phyloP scores from a whole-genome alignment of 1,140 invertebrate species.

The Drosophila tani region DNA sequence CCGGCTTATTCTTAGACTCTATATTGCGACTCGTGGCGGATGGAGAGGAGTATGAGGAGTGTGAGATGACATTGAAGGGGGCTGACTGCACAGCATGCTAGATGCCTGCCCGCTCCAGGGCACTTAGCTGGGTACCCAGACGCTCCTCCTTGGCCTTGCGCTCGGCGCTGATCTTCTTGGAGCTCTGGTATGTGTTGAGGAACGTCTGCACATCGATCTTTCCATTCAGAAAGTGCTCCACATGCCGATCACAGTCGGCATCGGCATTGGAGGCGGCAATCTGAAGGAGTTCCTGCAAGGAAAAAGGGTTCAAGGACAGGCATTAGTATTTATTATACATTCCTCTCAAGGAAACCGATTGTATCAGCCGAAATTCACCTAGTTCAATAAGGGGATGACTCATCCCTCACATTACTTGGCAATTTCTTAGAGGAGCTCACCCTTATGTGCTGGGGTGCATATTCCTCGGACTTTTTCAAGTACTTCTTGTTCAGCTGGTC shows the following conservation, averaged over 20 bases:
- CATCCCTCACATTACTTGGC: neutral
- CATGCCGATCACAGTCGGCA: conserved; percentile 90
- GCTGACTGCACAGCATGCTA: conserved; percentile 31
- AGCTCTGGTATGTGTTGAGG: conserved; percentile 89
- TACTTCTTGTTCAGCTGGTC: conserved; percentile 89
- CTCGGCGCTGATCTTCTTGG: conserved; percentile 89
- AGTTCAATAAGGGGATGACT: neutral
- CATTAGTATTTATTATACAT: neutral
- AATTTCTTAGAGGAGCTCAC: conserved; percentile 82
- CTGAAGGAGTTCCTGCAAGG: conserved; percentile 85
- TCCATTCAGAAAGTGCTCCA: conserved; percentile 90
- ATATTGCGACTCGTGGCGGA: conserved; percentile 43
- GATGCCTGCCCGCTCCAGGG: conserved; percentile 87
- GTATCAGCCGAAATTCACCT: no score
- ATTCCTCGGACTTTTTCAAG: conserved; percentile 89
- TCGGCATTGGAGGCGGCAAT: conserved; percentile 89
- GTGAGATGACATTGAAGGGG: conserved; percentile 10
- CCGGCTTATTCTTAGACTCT: conserved; percentile 28
- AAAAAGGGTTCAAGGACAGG: no score
- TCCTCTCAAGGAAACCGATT: neutral
- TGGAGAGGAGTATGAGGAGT: neutral
- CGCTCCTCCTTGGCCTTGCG: conserved; percentile 92
- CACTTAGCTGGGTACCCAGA: conserved; percentile 89
- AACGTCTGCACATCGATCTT: conserved; percentile 91
- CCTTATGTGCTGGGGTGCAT: conserved; percentile 90